These are phyloP conservation scores for Pammene fasciana DNA, from an alignment of 2,888 invertebrate genomes.

Conservation along the genomic window DNA sequence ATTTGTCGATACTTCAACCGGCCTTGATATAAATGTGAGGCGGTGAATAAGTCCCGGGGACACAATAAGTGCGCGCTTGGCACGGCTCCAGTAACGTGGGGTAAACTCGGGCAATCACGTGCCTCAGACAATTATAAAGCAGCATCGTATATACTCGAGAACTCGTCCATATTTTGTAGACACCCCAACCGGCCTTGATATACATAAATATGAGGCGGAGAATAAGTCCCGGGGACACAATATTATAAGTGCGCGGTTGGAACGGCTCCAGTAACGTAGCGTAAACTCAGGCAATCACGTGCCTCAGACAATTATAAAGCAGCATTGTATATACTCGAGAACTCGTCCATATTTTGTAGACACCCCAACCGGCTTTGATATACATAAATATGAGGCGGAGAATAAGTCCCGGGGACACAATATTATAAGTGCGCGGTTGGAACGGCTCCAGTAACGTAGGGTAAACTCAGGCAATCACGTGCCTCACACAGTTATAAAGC, in stretches of 20 bases:
- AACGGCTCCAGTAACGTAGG: slow-evolving; percentile 24
- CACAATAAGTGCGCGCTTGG: slow-evolving; percentile 33
- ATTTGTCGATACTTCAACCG: slow-evolving; percentile 1
- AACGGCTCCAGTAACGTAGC: slow-evolving; percentile 24
- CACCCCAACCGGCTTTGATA: too few relatives aligned
- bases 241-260: neutral
- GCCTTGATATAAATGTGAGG: slow-evolving; percentile 7
- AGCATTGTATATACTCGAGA: neutral
- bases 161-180: too few relatives aligned
- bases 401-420: too few relatives aligned
- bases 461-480: neutral
- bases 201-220: too few relatives aligned
- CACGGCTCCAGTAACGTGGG: slow-evolving; percentile 24
- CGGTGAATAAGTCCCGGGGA: slow-evolving; percentile 17
- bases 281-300: neutral
- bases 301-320: neutral
- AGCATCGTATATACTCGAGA: neutral
- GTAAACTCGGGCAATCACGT: neutral
- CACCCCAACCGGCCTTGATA: too few relatives aligned
- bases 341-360: too few relatives aligned
- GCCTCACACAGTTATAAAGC: neutral
- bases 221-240: too few relatives aligned
- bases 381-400: too few relatives aligned
- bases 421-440: neutral
- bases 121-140: neutral